phyloP scores from a whole-genome alignment of 2,888 invertebrate species.

The Chloromyia formosa region DNA sequence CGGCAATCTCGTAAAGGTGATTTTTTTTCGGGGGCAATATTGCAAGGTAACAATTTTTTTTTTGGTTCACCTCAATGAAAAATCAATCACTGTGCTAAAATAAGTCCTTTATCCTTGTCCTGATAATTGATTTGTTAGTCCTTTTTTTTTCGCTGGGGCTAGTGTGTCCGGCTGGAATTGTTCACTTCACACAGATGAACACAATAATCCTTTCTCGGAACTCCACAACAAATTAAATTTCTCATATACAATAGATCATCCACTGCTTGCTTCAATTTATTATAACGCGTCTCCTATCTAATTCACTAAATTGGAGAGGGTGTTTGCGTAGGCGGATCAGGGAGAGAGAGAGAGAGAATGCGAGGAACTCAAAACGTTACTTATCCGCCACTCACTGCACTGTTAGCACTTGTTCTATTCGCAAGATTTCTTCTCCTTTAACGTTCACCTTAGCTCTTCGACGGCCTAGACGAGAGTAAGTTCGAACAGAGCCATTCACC shows the following conservation, averaged over 20 bases:
- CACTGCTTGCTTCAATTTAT: conserved; percentile 9
- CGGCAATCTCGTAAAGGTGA: neutral
- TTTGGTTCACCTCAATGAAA: too few relatives aligned
- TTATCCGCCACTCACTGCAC: conserved; percentile 1
- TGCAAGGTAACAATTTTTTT: neutral
- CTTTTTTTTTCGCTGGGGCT: too few relatives aligned
- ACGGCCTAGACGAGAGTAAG: conserved; percentile 51
- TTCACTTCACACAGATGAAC: too few relatives aligned
- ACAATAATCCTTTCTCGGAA: too few relatives aligned
- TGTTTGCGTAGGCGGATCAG: neutral
- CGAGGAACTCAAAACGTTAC: conserved; percentile 16
- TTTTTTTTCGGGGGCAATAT: neutral
- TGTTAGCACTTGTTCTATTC: too few relatives aligned
- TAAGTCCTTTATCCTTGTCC: neutral
- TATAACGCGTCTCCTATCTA: neutral
- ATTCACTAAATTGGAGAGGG: conserved; percentile 2
- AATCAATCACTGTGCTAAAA: too few relatives aligned
- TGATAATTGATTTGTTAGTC: too few relatives aligned
- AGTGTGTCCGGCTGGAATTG: too few relatives aligned
- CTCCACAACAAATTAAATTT: neutral
- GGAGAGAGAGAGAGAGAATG: neutral
- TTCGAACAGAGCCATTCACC: conserved; percentile 49
- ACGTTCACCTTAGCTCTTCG: conserved; percentile 41
- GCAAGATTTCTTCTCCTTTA: neutral
- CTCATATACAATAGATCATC: neutral